phyloP scores from a whole-genome alignment of 2,888 invertebrate species.

The Mythimna loreyi region DNA sequence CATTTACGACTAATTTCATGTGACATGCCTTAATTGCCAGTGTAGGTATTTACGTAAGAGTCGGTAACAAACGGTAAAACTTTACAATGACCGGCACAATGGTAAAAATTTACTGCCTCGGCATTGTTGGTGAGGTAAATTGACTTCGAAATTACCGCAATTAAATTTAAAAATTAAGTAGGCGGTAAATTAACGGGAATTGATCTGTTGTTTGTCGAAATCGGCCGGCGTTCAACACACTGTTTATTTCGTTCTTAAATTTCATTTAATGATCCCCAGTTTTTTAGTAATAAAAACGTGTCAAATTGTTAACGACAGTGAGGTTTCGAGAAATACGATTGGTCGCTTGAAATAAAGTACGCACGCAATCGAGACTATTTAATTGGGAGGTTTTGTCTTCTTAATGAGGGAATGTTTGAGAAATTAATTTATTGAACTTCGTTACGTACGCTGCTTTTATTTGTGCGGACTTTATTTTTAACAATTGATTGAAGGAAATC shows the following conservation, averaged over 20 bases:
- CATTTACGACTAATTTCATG: constrained; percentile 42
- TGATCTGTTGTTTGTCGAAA: constrained; percentile 78
- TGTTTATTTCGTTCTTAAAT: constrained; percentile 77
- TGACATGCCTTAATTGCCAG: constrained; percentile 74
- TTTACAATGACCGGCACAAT: constrained; percentile 56
- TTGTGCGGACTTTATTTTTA: not conserved
- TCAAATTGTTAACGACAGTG: constrained; percentile 78
- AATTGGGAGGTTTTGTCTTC: constrained; percentile 63
- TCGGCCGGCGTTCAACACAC: constrained; percentile 63
- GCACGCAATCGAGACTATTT: constrained; percentile 54
- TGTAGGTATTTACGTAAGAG: constrained; percentile 48
- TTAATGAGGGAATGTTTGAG: constrained; percentile 48
- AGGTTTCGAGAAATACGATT: constrained; percentile 70
- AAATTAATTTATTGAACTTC: constrained; percentile 38
- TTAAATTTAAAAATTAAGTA: constrained; percentile 81
- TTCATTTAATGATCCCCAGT: constrained; percentile 75
- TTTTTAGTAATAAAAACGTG: constrained; percentile 77
- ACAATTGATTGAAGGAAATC: not conserved
- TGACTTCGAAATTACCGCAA: constrained; percentile 76
- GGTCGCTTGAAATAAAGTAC: constrained; percentile 61
- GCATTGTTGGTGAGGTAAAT: constrained; percentile 69
- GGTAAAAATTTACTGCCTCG: constrained; percentile 58
- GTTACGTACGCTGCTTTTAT: not conserved
- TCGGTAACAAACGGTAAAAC: constrained; percentile 55
- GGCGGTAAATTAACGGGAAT: constrained; percentile 79